These are phyloP conservation scores for Phoenicopterus ruber DNA, from an alignment of 2,113 vertebrate genomes.

Conservation along the genomic window DNA sequence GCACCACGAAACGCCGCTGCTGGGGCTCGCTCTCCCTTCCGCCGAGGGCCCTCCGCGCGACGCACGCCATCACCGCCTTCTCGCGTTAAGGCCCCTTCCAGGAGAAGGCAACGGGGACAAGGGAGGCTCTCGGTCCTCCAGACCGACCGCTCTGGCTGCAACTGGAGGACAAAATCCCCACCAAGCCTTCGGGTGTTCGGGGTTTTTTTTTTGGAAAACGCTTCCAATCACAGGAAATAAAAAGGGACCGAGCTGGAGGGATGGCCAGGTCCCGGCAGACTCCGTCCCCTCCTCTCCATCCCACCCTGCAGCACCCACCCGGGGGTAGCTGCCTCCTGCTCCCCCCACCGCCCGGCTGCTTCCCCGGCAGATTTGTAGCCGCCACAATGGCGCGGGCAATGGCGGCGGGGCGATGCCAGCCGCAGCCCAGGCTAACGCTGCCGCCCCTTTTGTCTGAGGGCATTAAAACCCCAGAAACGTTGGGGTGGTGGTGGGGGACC, in stretches of 20 bases:
- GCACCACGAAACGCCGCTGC: fast-evolving
- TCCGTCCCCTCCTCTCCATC: neutral
- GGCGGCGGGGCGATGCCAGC: neutral
- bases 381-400: fast-evolving
- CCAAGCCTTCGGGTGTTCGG: neutral
- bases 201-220: fast-evolving
- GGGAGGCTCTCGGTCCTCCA: neutral
- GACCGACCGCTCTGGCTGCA: fast-evolving
- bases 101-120: neutral
- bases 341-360: neutral
- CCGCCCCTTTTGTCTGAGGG: neutral
- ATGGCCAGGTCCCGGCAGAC: neutral
- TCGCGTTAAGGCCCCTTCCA: neutral
- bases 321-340: neutral
- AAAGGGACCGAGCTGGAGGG: fast-evolving
- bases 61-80: fast-evolving
- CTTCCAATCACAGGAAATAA: neutral
- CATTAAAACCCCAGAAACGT: neutral
- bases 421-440: neutral
- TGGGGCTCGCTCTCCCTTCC: neutral
- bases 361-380: neutral
- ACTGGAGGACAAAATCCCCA: fast-evolving
- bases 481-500: neutral
- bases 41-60: too few relatives aligned
- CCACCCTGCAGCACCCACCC: neutral